Evolutionary conservation across 2,113 vertebrate genomes (phyloP).

Genomic region (Sinocyclocheilus anshuiensis): DNA sequence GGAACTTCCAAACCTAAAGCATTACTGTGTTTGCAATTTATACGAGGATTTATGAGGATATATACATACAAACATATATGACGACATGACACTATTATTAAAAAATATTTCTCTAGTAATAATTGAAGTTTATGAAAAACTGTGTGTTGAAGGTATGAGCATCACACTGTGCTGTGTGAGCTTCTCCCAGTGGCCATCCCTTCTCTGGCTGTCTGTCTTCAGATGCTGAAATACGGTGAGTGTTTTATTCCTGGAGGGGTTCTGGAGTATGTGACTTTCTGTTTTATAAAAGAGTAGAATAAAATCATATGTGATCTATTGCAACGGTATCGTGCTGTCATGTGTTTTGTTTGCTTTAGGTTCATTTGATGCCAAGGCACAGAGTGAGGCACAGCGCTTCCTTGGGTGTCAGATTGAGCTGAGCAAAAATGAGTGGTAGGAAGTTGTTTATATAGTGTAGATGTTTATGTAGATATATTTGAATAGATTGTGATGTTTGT

Average conservation of each 20-base stretch:
- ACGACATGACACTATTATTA: no score
- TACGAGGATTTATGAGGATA: no score
- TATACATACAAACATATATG: no score
- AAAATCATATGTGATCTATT: background rate
- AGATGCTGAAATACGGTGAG: slow-evolving; percentile 75
- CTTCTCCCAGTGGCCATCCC: slow-evolving; percentile 77
- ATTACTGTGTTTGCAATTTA: background rate
- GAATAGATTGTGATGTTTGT: background rate
- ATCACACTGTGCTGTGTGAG: slow-evolving; percentile 78
- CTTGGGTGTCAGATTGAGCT: slow-evolving; percentile 75
- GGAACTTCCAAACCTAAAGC: background rate
- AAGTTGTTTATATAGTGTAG: background rate
- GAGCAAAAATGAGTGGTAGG: slow-evolving; percentile 70
- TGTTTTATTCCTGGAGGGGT: background rate
- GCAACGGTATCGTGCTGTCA: background rate
- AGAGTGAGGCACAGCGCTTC: slow-evolving; percentile 62
- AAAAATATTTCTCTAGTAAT: no score
- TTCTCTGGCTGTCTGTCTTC: slow-evolving; percentile 73
- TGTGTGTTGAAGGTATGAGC: slow-evolving; percentile 70
- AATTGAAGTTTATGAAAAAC: background rate
- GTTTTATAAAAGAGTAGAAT: background rate
- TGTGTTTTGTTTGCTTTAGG: slow-evolving; percentile 61
- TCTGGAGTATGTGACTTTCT: background rate
- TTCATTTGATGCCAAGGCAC: slow-evolving; percentile 64
- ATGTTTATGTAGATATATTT: no score